phyloP scores from a whole-genome alignment of 2,113 vertebrate genomes.

The Trichomycterus rosablanca region DNA sequence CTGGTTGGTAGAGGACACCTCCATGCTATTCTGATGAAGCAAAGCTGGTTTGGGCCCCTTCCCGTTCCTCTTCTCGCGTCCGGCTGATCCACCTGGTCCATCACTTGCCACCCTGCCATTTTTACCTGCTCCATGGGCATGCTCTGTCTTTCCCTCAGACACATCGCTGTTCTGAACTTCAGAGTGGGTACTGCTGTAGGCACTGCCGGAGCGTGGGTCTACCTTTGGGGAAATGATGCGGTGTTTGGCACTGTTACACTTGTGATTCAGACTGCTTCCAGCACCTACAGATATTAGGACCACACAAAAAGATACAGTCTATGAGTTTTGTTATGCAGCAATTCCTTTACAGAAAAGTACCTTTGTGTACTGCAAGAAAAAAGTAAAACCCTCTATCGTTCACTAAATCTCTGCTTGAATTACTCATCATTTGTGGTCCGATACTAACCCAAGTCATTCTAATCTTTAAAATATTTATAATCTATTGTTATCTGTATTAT shows the following conservation, averaged over 20 bases:
- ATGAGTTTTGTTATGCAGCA: too few relatives aligned
- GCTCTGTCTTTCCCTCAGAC: conserved; percentile 91
- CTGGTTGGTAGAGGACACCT: conserved; percentile 95
- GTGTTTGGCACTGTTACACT: conserved; percentile 74
- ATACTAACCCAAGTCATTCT: too few relatives aligned
- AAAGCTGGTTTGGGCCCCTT: conserved; percentile 88
- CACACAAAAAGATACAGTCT: conserved; percentile 7
- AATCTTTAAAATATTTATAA: too few relatives aligned
- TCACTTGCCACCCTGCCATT: conserved; percentile 66
- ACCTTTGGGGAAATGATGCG: conserved; percentile 76
- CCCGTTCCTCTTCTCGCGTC: conserved; percentile 87
- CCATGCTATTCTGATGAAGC: conserved; percentile 94
- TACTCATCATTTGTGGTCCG: too few relatives aligned
- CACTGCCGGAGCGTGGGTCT: conserved; percentile 80
- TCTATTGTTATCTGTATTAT: too few relatives aligned
- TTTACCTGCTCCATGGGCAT: conserved; percentile 73
- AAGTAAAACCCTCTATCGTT: too few relatives aligned
- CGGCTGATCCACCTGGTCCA: conserved; percentile 29
- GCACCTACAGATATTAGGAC: conserved; percentile 59
- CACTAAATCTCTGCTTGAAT: too few relatives aligned
- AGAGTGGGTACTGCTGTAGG: conserved; percentile 76
- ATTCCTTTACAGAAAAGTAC: too few relatives aligned
- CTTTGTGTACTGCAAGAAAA: too few relatives aligned
- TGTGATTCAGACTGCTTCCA: conserved; percentile 72
- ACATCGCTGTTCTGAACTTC: conserved; percentile 98